Evolutionary conservation across 1,140 invertebrate genomes (phyloP), one percentile per base, ranked within the genome.

Genomic region (Hycleus phaleratus): DNA sequence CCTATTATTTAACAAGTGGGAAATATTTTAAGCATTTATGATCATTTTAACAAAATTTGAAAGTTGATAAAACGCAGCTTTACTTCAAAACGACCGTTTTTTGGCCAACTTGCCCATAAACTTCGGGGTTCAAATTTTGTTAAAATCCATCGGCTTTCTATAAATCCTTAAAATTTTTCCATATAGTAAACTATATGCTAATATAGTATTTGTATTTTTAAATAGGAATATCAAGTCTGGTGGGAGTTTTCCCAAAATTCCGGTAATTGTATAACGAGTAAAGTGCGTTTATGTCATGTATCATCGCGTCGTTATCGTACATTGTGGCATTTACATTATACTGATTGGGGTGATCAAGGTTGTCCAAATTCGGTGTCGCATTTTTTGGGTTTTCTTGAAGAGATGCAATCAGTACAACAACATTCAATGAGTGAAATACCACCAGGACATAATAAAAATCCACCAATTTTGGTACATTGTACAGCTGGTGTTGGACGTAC

Each of bases 271-370:
- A 73, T 80, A 3, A 82, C 81, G 10, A 81, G 77, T 63, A 82
- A 82, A 68, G 67, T 83, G 56, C 71, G 79, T 39, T 63, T 83
- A 8, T 81, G 77, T 67, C 80, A 82, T 56, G 73, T 75, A 38
- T 68, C 73, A 38, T 79, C 79, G 24, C 68, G 78, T 39, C 73
- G 80, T 25, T 79, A 79, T 65, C 77, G 87, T 46, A 81, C 81
- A 42, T 78, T 92, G 38, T 92, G 89, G 88, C 88, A 91, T 76
- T 75, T 92, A 58, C 86, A 90, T 70, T 92, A 87, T 71, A 82
- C 82, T 26, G 83, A 86, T 70, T 91, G 88, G 88, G 83, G 82
- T 8, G 82, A 86, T 68, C 81, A 84, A 66, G 85, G 83, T 67
- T 73, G 73, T 64, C 67, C 72, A n/a, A 60, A 69, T 56, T 71